A percentile compares a stretch with the other conserved stretches of the same genome.
phyloP scores from a whole-genome alignment of 1,140 invertebrate genomes.

The Meloidogyne hapla region DNA sequence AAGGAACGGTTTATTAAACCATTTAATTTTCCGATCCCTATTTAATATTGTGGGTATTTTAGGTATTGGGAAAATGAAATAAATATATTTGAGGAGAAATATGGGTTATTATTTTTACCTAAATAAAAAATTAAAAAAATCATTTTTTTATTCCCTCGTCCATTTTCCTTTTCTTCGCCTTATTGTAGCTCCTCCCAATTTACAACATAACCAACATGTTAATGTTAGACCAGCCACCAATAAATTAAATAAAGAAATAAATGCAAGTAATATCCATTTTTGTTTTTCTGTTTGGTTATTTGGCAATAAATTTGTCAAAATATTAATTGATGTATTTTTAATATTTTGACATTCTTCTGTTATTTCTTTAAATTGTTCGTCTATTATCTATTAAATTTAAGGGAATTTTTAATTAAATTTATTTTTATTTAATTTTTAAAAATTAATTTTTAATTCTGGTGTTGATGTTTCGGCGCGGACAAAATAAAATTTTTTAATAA shows the following conservation, averaged over 20 bases:
- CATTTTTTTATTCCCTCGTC: background rate
- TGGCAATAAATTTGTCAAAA: slow-evolving; percentile 2
- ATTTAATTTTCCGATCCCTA: no score
- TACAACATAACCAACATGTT: slow-evolving; percentile 21
- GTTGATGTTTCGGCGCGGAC: no score
- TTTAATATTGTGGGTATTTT: no score
- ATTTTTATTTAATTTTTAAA: no score
- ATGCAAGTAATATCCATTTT: background rate
- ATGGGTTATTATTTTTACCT: no score
- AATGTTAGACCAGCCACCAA: slow-evolving; percentile 11
- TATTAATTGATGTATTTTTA: background rate
- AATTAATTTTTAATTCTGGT: background rate
- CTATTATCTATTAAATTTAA: slow-evolving; percentile 31
- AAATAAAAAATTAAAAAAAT: background rate
- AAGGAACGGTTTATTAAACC: no score
- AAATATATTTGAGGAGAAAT: no score
- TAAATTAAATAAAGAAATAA: slow-evolving; percentile 28
- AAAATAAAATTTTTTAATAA: no score
- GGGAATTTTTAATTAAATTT: background rate
- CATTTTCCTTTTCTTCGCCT: slow-evolving; percentile 18
- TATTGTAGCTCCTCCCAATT: background rate
- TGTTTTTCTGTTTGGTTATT: background rate
- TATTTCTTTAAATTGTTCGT: slow-evolving; percentile 51
- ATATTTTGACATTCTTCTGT: slow-evolving; percentile 36
- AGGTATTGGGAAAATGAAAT: no score